Percentiles rank a stretch among this genome's conserved stretches.
Evolutionary conservation across 2,113 vertebrate species (phyloP).

Genomic region (Eclectus roratus): DNA sequence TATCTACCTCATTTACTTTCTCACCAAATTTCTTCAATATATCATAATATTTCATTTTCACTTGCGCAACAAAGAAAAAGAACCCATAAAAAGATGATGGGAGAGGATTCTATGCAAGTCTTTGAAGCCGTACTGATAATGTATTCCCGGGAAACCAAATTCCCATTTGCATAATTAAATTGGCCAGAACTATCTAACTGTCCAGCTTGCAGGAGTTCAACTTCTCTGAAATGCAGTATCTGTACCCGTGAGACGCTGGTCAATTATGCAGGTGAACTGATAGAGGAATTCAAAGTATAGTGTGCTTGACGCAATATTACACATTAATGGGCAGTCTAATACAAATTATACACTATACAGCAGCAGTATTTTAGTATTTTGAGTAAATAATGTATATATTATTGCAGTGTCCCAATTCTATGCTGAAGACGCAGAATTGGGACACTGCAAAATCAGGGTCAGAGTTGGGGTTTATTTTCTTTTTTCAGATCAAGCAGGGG

Average conservation of each 20-base stretch:
- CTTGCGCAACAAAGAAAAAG: slow-evolving; percentile 26
- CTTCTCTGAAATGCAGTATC: slow-evolving; percentile 34
- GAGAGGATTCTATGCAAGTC: neutral
- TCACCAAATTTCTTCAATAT: neutral
- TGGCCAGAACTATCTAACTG: slow-evolving; percentile 48
- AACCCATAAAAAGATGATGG: slow-evolving; percentile 24
- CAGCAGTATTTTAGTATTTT: neutral
- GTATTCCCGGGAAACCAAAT: slow-evolving; percentile 23
- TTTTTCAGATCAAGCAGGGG: neutral
- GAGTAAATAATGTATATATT: neutral
- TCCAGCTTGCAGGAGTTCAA: slow-evolving; percentile 32
- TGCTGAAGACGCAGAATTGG: neutral
- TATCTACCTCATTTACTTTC: slow-evolving; percentile 12
- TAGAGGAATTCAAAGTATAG: slow-evolving; percentile 9
- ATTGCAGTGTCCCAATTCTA: neutral
- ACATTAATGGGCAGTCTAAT: slow-evolving; percentile 11
- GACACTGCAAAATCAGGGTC: neutral
- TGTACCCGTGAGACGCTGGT: neutral
- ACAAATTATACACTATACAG: neutral
- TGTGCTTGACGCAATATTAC: slow-evolving; percentile 22
- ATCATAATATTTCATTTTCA: slow-evolving; percentile 46
- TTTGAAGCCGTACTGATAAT: slow-evolving; percentile 50
- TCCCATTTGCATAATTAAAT: slow-evolving; percentile 66
- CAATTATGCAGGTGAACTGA: slow-evolving; percentile 48
- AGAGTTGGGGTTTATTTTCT: neutral